These are phyloP conservation scores for Catamblyrhynchus diadema DNA, from an alignment of 2,797 vertebrate genomes.

Conservation along the genomic window DNA sequence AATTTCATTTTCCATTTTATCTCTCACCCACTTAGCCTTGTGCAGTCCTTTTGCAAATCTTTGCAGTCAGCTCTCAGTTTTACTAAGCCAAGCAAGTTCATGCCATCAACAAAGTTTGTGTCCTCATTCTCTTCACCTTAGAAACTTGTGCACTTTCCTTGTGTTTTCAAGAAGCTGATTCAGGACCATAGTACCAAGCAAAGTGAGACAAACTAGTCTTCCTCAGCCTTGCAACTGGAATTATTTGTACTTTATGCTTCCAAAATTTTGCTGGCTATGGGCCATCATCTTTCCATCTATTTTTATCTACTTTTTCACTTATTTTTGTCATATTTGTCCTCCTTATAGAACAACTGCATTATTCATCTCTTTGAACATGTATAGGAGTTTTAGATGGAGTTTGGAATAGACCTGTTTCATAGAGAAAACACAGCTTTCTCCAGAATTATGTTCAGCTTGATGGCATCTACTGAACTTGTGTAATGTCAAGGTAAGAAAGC, in stretches of 20 bases:
- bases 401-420: not conserved
- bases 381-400: not conserved
- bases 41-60: not conserved
- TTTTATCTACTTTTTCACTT: slow-evolving; percentile 9
- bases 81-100: not conserved
- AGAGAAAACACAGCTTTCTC: not conserved
- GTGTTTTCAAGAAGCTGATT: not conserved
- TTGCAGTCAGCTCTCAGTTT: slow-evolving; percentile 2
- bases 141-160: not conserved
- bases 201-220: not conserved
- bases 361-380: slow-evolving; percentile 5
- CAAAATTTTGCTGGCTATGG: not conserved
- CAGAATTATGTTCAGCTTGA: not conserved
- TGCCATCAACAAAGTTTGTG: not conserved
- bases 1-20: slow-evolving; percentile 44
- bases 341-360: not conserved
- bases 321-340: not conserved
- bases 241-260: not conserved
- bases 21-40: not conserved
- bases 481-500: not conserved
- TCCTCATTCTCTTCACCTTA: not conserved
- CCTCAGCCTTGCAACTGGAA: not conserved
- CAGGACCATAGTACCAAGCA: not conserved
- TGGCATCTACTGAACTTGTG: not conserved
- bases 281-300: not conserved